phyloP scores from a whole-genome alignment of 30 jellyfish, hydroid and myxozoan genomes.

The Chironex yamaguchii region DNA sequence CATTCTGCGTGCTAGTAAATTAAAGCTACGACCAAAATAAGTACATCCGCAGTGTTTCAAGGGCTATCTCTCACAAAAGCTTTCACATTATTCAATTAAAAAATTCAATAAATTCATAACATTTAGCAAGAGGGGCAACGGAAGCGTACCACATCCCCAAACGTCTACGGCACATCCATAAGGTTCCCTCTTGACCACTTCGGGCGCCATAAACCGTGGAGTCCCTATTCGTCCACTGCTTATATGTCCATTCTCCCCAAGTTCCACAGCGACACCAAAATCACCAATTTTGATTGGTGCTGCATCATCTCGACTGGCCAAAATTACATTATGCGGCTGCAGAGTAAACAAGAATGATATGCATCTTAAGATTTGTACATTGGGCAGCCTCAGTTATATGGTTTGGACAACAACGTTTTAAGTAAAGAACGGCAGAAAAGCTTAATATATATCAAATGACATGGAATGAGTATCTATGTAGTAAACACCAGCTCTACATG shows the following conservation, averaged over 20 bases:
- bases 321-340: slow-evolving; percentile 92
- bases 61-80: background rate
- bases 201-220: slow-evolving; percentile 97
- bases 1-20: background rate
- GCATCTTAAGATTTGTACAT: no score
- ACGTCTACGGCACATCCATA: slow-evolving; percentile 88
- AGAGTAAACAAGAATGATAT: no score
- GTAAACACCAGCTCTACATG: no score
- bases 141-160: slow-evolving; percentile 99
- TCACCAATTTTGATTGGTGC: slow-evolving; percentile 96
- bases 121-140: no score
- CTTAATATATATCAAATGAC: no score
- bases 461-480: no score
- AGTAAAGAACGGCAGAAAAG: no score
- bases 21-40: background rate
- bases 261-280: slow-evolving; percentile 90
- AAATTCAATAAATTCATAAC: background rate
- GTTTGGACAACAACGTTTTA: no score
- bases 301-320: slow-evolving; percentile 88
- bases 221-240: slow-evolving; percentile 90
- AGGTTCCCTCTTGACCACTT: slow-evolving; percentile 83
- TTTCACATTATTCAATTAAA: no score
- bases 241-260: slow-evolving; percentile 72
- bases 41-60: background rate
- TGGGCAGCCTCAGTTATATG: no score